phyloP scores from a whole-genome alignment of 2,113 vertebrate genomes.

The Mesitornis unicolor region DNA sequence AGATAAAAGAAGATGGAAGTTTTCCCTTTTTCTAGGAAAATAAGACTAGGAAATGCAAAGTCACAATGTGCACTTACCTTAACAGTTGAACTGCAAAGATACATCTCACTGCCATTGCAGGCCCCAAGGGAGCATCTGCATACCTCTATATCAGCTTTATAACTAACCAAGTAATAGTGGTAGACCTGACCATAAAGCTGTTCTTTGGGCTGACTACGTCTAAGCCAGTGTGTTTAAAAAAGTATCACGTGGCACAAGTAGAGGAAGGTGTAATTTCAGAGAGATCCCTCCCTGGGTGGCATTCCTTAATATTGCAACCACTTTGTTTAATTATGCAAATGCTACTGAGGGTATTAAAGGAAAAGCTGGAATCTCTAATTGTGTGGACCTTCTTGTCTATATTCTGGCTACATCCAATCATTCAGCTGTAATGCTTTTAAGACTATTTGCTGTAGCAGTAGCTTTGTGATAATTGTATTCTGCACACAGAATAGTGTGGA shows the following conservation, averaged over 20 bases:
- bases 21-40: too few relatives aligned
- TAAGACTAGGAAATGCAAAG: neutral
- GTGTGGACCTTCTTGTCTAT: neutral
- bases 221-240: neutral
- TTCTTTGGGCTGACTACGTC: neutral
- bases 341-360: neutral
- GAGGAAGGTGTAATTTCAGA: neutral
- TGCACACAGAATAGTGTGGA: neutral
- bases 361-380: neutral
- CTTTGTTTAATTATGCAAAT: slow-evolving; percentile 15
- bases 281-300: neutral
- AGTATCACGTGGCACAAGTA: neutral
- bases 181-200: neutral
- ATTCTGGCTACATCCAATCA: neutral
- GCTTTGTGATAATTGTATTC: neutral
- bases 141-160: neutral
- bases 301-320: neutral
- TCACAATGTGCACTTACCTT: neutral
- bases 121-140: neutral
- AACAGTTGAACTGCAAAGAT: neutral
- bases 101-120: neutral
- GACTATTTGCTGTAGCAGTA: neutral
- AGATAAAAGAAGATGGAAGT: neutral
- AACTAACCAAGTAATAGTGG: neutral
- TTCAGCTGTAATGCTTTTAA: neutral